Base-by-base conservation (phyloP, 1,140 invertebrate genomes). In the Triops longicaudatus region DNA sequence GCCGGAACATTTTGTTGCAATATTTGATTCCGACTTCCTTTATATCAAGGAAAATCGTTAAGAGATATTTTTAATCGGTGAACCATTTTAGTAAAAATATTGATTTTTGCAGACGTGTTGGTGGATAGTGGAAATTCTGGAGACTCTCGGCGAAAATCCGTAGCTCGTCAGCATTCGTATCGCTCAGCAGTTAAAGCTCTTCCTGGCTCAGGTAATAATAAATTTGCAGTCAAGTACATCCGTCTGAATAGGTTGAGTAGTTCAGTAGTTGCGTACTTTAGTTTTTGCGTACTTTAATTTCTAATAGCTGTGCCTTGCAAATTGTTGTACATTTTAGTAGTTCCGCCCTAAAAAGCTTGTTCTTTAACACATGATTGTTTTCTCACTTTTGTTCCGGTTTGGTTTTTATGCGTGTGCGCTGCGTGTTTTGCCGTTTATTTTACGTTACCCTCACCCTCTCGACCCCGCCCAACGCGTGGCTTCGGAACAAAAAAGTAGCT, bases 81-180 rank as follows among this genome's bases (percentile, higher is more conserved):
- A n/a, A 22, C 6, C n/a, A 73, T 73, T 44, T 27, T 42, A 75
- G 14, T 37, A 6, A 42, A 75, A 42, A 26, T 44, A 41, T 75
- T n/a, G n/a, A n/a, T 17, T 42, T 26, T 27, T 75, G 43, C 27
- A 75, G 50, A 75, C 43, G 74, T 50, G 11, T 17, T 50, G 41
- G 41, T 50, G 41, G 73, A 63, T 17, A 31, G 31, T 73, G 73
- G 73, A 73, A 77, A 72, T 73, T 28, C 26, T 74, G 73, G 42
- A 22, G 77, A 77, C 73, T 71, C 41, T 27, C 22, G 27, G 17
- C 71, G 77, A 12, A 77, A 73, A 73, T 37, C 41, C 14, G 78
- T 78, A 50, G 63, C 76, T 41, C 42, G 78, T 27, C 78, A 78
- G 42, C 50, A 78, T 73, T 78, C 78, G 7, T 78, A 78, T 74